phyloP scores from a whole-genome alignment of 2,888 invertebrate genomes.

The Alcis repandata region DNA sequence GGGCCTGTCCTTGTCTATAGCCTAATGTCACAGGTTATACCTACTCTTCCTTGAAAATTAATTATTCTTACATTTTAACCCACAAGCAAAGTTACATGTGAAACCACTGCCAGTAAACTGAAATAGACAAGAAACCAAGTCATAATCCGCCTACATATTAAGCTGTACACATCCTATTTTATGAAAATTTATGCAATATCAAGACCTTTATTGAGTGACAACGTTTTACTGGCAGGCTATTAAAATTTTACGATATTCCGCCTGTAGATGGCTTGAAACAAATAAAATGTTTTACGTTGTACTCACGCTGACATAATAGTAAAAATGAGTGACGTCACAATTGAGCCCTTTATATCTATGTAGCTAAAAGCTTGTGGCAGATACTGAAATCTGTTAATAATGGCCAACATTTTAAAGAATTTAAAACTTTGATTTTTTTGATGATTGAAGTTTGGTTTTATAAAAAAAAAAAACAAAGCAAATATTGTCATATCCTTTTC shows the following conservation, averaged over 20 bases:
- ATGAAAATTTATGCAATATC: constrained; percentile 41
- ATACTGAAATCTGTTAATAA: not conserved
- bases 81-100: not conserved
- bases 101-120: not conserved
- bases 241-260: constrained; percentile 52
- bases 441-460: too few relatives aligned
- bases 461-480: too few relatives aligned
- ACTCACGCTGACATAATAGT: constrained; percentile 33
- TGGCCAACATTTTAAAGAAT: too few relatives aligned
- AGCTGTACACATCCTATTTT: constrained; percentile 17
- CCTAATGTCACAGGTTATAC: too few relatives aligned
- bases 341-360: not conserved
- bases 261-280: constrained; percentile 41
- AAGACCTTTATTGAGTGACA: constrained; percentile 51
- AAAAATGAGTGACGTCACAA: constrained; percentile 27
- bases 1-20: too few relatives aligned
- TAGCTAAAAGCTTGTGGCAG: too few relatives aligned
- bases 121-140: constrained; percentile 36
- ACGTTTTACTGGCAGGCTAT: constrained; percentile 52
- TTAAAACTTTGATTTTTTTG: too few relatives aligned
- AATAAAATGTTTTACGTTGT: constrained; percentile 50
- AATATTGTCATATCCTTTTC: too few relatives aligned
- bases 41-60: too few relatives aligned
- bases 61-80: too few relatives aligned
- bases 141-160: constrained; percentile 14